Evolutionary conservation across 2,888 invertebrate genomes (phyloP), one percentile per base, ranked within the genome.

Genomic region (Phaedon cochleariae): DNA sequence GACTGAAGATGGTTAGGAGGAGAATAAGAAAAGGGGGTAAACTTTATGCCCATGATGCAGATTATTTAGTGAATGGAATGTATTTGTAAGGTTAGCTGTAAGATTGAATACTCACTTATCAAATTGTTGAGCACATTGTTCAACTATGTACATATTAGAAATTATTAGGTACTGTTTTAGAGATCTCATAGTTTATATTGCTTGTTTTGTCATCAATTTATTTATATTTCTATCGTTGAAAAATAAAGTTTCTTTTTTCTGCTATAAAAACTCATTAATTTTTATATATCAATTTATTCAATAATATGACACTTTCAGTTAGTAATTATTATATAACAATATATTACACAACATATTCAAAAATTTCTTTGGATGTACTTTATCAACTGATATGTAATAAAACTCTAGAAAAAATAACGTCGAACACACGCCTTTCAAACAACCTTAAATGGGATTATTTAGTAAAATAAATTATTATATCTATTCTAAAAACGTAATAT

Each of bases 1-100:
- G 96, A 59, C 86, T 95, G 81, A 87, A 94, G 73, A 91, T 92
- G 64, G 91, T 95, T 17, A 84, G 87, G 61, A 87, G 93, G 73
- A 86, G 93, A 62, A 87, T 93, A 67, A 87, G 91, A 69, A 89
- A 93, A 74, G 91, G 92, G 53, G 92, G 93, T 65, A 92, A 94
- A 83, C 89, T 91, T 55, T 92, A 93, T 80, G 92, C 95, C 31
- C 95, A 96, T 83, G 97, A 97, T 85, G 96, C 97, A 0, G 97
- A 97, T 86, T 97, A 97, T 85, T 87, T 98, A 77, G 97, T 98
- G 76, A 97, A 98, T 85, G 97, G 97, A 79, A 97, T 98, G 97
- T 98, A 97, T 85, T 90, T 97, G 81, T 96, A 90, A 88, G 20
- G n/a, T n/a, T n/a, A n/a, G n/a, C n/a, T n/a, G n/a, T n/a, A n/a